Evolutionary conservation across 2,113 vertebrate genomes (phyloP).

Genomic region (Pangasianodon gigas): DNA sequence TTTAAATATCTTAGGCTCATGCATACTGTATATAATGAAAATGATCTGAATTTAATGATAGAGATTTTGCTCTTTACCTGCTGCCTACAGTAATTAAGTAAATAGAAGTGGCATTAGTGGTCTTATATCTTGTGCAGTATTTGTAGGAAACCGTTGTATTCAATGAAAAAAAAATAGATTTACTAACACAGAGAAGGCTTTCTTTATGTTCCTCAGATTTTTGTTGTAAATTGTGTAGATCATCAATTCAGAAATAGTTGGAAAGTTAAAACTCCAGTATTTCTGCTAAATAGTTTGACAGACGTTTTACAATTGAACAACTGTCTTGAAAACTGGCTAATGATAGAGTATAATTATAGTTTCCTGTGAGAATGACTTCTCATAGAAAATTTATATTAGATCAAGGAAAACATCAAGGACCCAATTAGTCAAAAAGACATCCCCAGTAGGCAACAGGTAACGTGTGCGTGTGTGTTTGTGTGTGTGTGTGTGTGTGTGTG

Average conservation of each 20-base stretch:
- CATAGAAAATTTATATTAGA: constrained; percentile 35
- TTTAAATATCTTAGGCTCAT: background rate
- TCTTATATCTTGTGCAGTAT: background rate
- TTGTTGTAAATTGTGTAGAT: too few species aligned
- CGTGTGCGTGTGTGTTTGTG: background rate
- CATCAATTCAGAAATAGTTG: background rate
- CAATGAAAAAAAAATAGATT: background rate
- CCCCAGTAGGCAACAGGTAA: background rate
- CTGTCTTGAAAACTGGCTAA: background rate
- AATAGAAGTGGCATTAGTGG: background rate
- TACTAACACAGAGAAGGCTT: background rate
- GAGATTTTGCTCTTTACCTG: background rate
- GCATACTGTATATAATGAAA: background rate
- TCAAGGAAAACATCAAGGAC: background rate
- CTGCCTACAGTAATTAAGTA: background rate
- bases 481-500: constrained; percentile 25
- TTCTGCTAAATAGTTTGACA: background rate
- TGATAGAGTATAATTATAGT: constrained; percentile 17
- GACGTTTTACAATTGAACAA: background rate
- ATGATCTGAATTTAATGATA: background rate
- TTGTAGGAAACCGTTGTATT: background rate
- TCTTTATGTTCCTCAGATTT: background rate
- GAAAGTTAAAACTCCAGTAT: background rate
- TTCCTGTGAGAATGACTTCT: constrained; percentile 64
- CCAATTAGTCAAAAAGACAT: background rate